These are phyloP conservation scores for Amia ocellicauda DNA, from an alignment of 2,113 vertebrate genomes.

Conservation along the genomic window DNA sequence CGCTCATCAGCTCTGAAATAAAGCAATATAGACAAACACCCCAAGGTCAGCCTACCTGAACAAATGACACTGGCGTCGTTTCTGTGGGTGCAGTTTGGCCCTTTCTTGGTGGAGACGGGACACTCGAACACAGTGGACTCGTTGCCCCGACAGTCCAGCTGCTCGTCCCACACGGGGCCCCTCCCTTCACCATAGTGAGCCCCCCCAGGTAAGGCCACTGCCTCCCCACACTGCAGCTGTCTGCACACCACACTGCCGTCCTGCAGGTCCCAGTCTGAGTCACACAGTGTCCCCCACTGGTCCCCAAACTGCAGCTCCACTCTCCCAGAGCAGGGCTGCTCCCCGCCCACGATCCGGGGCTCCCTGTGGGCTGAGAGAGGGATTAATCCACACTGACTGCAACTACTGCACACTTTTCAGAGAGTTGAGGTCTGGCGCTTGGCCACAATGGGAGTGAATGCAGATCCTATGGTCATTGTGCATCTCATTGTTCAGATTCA, in stretches of 20 bases:
- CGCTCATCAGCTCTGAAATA: too few relatives aligned
- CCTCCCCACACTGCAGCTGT: conserved; percentile 50
- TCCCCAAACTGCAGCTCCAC: conserved; percentile 44
- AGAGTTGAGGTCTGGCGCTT: too few relatives aligned
- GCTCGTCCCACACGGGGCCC: conserved; percentile 26
- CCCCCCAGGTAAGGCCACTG: conserved; percentile 27
- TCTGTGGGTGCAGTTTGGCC: conserved; percentile 30
- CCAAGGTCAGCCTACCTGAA: too few relatives aligned
- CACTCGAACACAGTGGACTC: too few relatives aligned
- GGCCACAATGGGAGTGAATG: too few relatives aligned
- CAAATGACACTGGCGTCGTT: conserved; percentile 39
- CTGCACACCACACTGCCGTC: conserved; percentile 49
- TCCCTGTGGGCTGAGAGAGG: too few relatives aligned
- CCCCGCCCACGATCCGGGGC: conserved; percentile 26
- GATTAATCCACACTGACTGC: too few relatives aligned
- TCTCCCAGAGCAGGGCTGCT: conserved; percentile 49
- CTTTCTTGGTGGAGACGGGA: conserved; percentile 9
- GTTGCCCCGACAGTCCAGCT: too few relatives aligned
- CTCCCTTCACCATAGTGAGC: background rate
- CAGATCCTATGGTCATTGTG: too few relatives aligned
- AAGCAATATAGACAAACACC: too few relatives aligned
- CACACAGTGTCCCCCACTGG: conserved; percentile 48
- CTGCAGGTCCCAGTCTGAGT: conserved; percentile 41
- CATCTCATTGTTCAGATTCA: too few relatives aligned
- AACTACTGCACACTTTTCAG: too few relatives aligned